Base-by-base conservation (phyloP, 2,113 vertebrate genomes). In the Eubucco bourcierii region DNA sequence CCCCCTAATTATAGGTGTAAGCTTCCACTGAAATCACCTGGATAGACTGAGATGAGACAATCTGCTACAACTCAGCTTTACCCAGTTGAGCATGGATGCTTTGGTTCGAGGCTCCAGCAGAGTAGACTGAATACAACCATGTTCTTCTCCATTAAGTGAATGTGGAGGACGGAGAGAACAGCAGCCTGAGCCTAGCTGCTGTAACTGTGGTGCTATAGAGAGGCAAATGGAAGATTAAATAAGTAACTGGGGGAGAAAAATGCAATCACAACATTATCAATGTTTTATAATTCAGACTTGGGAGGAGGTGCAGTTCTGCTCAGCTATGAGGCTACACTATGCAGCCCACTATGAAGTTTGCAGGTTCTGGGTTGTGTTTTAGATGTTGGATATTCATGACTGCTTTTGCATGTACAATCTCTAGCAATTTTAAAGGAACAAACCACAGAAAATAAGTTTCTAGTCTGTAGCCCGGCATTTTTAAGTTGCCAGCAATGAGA, bases 91-190 rank as follows among this genome's bases (percentile, higher is more conserved):
- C 34, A 52, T 0, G 0, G 25, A 39, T 24, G 10, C 3, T 84
- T 67, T n/a, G 23, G 39, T 64, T 90, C 3, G 19, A 86, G 31
- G 37, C 13, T 88, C 4, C 39, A 1, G 12, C 15, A 46, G 29
- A 72, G 4, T 4, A 55, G 21, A 31, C 10, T 33, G 72, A 81
- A 78, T 1, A 2, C 12, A 7, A 8, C 2, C 0, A 0, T 24
- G 2, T 19, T 23, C 16, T 80, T 7, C 14, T 73, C 24, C 6
- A 2, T 60, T 15, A 41, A 41, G 41, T 12, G 27, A 61, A 29
- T 8, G 12, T 7, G 52, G 46, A 86, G 20, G 6, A 5, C 58
- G 61, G 41, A 61, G 33, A 8, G 14, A 14, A 11, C n/a, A 75
- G 12, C 7, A 60, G 5, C 24, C 33, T 72, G 8, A 71, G 19